Evolutionary conservation across 2,888 invertebrate species (phyloP).

Genomic region (Pollenia angustigena): DNA sequence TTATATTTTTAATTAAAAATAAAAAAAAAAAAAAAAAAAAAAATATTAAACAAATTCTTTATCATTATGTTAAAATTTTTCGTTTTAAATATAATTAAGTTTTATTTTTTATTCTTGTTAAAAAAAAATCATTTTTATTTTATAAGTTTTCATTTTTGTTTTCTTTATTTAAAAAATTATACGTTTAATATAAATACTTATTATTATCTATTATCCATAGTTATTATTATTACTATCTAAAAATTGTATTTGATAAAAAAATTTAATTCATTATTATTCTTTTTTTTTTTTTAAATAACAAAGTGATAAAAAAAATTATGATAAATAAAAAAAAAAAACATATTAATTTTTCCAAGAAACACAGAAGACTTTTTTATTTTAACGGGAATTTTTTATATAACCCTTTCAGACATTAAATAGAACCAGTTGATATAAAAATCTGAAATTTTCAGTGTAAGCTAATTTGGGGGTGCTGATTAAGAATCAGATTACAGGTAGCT

Average conservation of each 20-base stretch:
- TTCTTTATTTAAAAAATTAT: slow-evolving; percentile 24
- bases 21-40: neutral
- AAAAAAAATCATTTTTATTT: slow-evolving; percentile 1
- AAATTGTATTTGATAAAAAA: slow-evolving; percentile 58
- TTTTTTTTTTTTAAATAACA: slow-evolving; percentile 67
- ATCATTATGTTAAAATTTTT: neutral
- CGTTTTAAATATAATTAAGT: neutral
- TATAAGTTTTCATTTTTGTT: slow-evolving; percentile 35
- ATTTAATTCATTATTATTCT: slow-evolving; percentile 48
- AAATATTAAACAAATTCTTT: neutral
- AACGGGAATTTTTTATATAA: neutral
- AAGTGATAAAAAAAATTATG: slow-evolving; percentile 69
- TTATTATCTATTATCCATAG: slow-evolving; percentile 53
- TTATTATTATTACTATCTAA: slow-evolving; percentile 32
- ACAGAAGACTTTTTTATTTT: slow-evolving; percentile 56
- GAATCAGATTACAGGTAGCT: too few relatives aligned
- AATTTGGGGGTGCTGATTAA: too few relatives aligned
- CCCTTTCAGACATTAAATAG: too few relatives aligned
- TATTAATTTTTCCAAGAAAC: slow-evolving; percentile 67
- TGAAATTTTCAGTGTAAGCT: too few relatives aligned
- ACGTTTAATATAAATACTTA: slow-evolving; percentile 30
- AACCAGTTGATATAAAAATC: too few relatives aligned
- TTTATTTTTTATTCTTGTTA: slow-evolving; percentile 4
- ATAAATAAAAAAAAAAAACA: slow-evolving; percentile 50
- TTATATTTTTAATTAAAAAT: neutral